These are phyloP conservation scores for Sula dactylatra DNA, from an alignment of 2,113 vertebrate genomes.

Conservation along the genomic window DNA sequence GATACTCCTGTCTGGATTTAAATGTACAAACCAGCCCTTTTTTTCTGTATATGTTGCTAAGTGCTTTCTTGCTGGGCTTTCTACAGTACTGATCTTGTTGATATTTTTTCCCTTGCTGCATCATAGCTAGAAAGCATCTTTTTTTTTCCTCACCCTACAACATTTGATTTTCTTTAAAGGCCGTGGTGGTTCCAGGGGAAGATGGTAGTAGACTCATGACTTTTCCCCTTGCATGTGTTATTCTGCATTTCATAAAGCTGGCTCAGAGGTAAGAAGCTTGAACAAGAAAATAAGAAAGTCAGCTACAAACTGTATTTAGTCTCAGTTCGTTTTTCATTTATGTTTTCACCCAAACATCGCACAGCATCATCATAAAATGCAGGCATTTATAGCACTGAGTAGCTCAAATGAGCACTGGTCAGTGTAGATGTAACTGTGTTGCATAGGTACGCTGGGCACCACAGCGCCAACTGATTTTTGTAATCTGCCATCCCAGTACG, in stretches of 20 bases:
- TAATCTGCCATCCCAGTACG: background rate
- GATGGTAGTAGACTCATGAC: background rate
- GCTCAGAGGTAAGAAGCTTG: conserved; percentile 10
- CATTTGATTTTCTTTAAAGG: background rate
- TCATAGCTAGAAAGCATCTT: background rate
- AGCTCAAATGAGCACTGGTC: background rate
- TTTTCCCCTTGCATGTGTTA: background rate
- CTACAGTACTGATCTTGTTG: background rate
- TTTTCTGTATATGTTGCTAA: background rate
- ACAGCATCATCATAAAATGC: background rate
- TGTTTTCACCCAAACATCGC: background rate
- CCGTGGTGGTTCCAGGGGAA: background rate
- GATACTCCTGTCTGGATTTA: background rate
- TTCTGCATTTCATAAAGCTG: background rate
- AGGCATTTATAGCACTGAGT: background rate
- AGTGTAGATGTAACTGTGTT: background rate
- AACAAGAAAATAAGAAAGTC: background rate
- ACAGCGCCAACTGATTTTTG: background rate
- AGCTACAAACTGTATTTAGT: background rate
- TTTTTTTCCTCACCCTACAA: background rate
- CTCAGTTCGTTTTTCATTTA: background rate
- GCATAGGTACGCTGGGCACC: background rate
- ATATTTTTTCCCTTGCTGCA: background rate
- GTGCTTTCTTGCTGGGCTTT: background rate
- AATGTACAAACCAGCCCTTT: background rate